A percentile compares a stretch with the other conserved stretches of the same genome.
Conservation (phyloP, 37 sponge, comb jelly and placozoan genomes). For the Axinella damicornis region DNA sequence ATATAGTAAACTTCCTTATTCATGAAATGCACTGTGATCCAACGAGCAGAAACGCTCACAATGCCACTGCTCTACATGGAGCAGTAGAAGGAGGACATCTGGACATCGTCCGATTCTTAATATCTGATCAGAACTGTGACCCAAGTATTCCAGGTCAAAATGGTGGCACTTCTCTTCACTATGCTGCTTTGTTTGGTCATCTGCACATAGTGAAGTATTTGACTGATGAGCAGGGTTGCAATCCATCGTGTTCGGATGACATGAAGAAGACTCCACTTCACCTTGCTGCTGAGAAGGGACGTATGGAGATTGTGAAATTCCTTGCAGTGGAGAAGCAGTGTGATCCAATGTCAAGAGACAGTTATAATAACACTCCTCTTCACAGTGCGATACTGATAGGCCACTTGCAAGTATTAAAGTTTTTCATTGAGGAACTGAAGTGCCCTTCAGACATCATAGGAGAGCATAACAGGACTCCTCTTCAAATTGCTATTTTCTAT, state of each 20-base stretch:
- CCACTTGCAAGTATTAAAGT: too few species aligned
- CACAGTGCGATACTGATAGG: constrained; percentile 46
- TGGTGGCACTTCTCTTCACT: constrained; percentile 15
- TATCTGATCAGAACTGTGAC: neutral
- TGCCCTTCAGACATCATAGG: too few species aligned
- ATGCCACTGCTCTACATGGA: constrained; percentile 17
- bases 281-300: constrained; percentile 23
- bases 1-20: too few species aligned
- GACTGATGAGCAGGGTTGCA: too few species aligned
- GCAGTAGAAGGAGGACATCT: constrained; percentile 9
- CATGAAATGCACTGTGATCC: neutral
- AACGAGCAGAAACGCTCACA: neutral
- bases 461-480: too few species aligned
- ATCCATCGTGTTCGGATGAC: neutral
- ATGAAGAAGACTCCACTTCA: constrained; percentile 30
- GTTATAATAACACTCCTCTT: constrained; percentile 1
- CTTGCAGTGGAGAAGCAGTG: constrained; percentile 15
- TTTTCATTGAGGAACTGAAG: too few species aligned
- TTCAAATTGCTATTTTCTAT: too few species aligned
- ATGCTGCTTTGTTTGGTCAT: constrained; percentile 31
- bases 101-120: constrained; percentile 18
- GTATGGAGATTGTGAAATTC: constrained; percentile 5
- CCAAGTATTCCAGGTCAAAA: constrained; percentile 11
- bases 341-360: neutral
- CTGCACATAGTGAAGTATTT: constrained; percentile 28